A percentile compares a stretch with the other conserved stretches of the same genome.
phyloP scores from a whole-genome alignment of 2,888 invertebrate species.

The Mythimna vitellina region DNA sequence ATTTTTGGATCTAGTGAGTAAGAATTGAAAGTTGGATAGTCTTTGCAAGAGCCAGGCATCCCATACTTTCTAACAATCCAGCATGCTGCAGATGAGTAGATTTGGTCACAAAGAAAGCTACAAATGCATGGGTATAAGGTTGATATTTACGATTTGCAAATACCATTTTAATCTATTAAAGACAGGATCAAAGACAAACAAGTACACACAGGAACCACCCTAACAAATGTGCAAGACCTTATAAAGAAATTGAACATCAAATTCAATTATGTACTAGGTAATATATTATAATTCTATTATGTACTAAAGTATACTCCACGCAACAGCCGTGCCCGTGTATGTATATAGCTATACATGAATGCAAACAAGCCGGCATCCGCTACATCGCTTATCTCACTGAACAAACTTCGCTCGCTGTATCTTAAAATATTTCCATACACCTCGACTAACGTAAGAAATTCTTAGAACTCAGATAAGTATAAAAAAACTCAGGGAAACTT shows the following conservation, averaged over 20 bases:
- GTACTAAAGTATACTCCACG: conserved; percentile 50
- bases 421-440: conserved; percentile 88
- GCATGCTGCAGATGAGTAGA: too few species aligned
- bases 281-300: conserved; percentile 52
- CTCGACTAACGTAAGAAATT: conserved; percentile 76
- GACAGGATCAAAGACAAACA: background rate
- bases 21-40: too few species aligned
- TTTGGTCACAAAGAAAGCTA: background rate
- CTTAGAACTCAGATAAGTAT: conserved; percentile 73
- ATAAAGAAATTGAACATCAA: conserved; percentile 38
- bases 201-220: background rate
- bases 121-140: too few species aligned
- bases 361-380: conserved; percentile 82
- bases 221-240: conserved; percentile 1
- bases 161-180: background rate
- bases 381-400: conserved; percentile 84
- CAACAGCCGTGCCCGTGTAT: conserved; percentile 58
- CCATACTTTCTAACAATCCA: too few species aligned
- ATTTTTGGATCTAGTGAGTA: too few species aligned
- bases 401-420: conserved; percentile 82
- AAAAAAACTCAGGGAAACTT: conserved; percentile 49
- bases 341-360: conserved; percentile 50
- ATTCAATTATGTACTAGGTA: conserved; percentile 28
- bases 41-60: too few species aligned
- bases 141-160: background rate